Evolutionary conservation across 2,888 invertebrate genomes (phyloP), one percentile per base, ranked within the genome.

Genomic region (Troglohyphantes excavatus): DNA sequence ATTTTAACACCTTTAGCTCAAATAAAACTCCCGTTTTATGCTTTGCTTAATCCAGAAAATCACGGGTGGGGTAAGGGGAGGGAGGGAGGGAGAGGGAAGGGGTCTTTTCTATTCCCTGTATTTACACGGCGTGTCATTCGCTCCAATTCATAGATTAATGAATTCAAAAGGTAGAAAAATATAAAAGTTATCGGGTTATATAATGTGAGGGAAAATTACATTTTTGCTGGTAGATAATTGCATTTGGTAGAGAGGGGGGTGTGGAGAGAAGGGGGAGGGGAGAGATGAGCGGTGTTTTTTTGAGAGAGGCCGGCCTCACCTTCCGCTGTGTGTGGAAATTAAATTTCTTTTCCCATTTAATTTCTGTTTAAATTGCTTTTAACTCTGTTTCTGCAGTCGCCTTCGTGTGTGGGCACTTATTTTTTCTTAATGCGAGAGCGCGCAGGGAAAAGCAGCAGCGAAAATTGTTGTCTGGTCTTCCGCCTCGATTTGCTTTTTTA

Each of bases 321-420:
- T 72, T 83, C 61, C 61, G 53, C 29, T 53, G 43, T 65, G 63
- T 59, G 83, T 39, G 82, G 63, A 83, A 83, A 83, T 83, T 83
- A 83, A 83, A 83, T 83, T 83, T 83, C 83, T 83, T 83, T 82
- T 83, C 83, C 82, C 83, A 83, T 83, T 83, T 83, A 83, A 83
- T 83, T 83, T 83, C 83, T 83, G 83, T 83, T 83, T 83, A 83
- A 83, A 83, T 83, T 83, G 83, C 83, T 83, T 73, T 83, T 83
- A 83, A 83, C 83, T 83, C 73, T 65, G 65, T 83, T 83, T 83
- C 83, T 75, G 46, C 21, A 73, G 83, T 33, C 81, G 29, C 78
- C 78, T 67, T n/a, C 43, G 19, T 29, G 75, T 68, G 65, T 39
- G 78, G 39, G 39, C 53, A 19, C 21, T 73, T 83, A 72, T 43